phyloP scores from a whole-genome alignment of 2,113 vertebrate genomes.

The Pseudopodoces humilis region DNA sequence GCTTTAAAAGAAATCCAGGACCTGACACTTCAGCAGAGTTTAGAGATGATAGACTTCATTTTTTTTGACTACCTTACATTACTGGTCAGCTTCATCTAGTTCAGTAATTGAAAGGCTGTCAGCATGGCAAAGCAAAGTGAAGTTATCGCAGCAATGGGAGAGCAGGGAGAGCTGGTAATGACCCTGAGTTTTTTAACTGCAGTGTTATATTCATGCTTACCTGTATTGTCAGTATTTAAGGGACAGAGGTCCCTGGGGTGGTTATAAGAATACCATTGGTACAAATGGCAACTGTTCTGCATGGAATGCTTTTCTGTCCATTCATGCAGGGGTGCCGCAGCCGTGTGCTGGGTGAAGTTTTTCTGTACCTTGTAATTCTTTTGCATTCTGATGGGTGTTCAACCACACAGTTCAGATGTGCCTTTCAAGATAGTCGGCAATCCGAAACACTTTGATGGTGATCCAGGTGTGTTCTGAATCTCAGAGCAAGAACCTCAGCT shows the following conservation, averaged over 20 bases:
- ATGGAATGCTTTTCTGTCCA: neutral
- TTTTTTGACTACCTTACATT: neutral
- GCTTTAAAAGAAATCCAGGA: neutral
- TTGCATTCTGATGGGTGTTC: neutral
- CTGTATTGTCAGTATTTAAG: neutral
- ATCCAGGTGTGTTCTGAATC: neutral
- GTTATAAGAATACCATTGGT: neutral
- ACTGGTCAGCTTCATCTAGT: neutral
- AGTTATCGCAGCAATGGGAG: neutral
- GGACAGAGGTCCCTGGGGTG: neutral
- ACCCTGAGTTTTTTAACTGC: neutral
- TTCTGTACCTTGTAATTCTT: neutral
- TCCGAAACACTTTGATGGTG: neutral
- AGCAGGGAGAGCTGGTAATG: neutral
- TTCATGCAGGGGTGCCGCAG: no score
- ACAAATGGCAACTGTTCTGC: rapidly evolving
- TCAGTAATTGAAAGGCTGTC: neutral
- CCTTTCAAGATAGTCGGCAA: neutral
- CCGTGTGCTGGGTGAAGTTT: rapidly evolving
- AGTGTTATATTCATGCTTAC: neutral
- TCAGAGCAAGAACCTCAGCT: neutral
- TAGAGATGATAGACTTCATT: neutral
- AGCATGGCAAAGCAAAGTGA: neutral
- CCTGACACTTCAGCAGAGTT: neutral
- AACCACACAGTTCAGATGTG: neutral